phyloP scores from a whole-genome alignment of 2,113 vertebrate genomes.

The Zosterops lateralis region DNA sequence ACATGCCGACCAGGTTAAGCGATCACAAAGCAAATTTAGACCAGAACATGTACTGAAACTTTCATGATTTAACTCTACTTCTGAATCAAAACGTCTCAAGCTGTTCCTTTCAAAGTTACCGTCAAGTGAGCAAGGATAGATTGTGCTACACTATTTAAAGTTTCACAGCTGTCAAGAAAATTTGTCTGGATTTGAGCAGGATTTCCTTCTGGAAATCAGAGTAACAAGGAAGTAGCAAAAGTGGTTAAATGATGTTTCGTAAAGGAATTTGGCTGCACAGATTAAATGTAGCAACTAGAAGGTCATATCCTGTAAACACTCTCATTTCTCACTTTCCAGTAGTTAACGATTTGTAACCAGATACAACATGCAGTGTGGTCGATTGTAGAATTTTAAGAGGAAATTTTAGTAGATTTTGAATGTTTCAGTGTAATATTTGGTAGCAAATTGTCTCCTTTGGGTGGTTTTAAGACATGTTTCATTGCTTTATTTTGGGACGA shows the following conservation, averaged over 20 bases:
- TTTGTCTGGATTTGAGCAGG: slow-evolving; percentile 3
- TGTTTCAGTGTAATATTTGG: not conserved
- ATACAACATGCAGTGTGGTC: not conserved
- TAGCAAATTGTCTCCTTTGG: not conserved
- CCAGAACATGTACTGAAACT: not conserved
- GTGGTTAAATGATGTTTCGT: slow-evolving; percentile 4
- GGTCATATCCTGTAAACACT: not conserved
- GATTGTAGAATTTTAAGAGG: not conserved
- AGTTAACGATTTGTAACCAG: not conserved
- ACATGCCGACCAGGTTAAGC: not conserved
- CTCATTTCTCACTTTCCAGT: not conserved
- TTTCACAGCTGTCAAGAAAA: slow-evolving; percentile 46
- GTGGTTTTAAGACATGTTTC: not conserved
- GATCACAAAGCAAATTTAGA: slow-evolving; percentile 7
- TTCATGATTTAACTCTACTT: not conserved
- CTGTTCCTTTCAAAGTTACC: not conserved
- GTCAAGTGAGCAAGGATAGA: not conserved
- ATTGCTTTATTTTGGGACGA: not conserved
- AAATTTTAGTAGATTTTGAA: not conserved
- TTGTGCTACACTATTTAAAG: not conserved
- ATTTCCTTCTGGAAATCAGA: slow-evolving; percentile 38
- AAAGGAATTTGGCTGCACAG: not conserved
- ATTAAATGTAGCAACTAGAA: not conserved
- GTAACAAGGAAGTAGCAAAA: slow-evolving; percentile 16
- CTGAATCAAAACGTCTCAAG: not conserved